phyloP scores from a whole-genome alignment of 2,113 vertebrate species.

The Alligator sinensis region DNA sequence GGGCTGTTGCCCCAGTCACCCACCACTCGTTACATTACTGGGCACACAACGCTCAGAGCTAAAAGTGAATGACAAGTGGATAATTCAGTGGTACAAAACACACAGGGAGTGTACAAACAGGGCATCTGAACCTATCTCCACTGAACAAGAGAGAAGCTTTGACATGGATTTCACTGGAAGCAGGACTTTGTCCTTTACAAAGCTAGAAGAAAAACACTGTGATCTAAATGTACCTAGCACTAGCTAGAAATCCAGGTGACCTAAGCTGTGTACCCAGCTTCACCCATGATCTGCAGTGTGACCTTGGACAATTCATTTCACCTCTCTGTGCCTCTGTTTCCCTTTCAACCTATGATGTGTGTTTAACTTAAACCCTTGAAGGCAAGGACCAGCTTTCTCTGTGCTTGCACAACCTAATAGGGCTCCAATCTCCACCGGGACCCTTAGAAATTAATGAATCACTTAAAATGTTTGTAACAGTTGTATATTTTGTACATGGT shows the following conservation, averaged over 20 bases:
- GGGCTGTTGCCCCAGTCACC: no score
- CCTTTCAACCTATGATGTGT: fast-evolving
- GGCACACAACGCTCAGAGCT: no score
- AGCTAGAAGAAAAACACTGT: not conserved
- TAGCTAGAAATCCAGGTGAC: not conserved
- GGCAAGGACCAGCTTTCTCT: fast-evolving
- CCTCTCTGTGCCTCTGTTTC: not conserved
- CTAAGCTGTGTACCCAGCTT: fast-evolving
- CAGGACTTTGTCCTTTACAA: not conserved
- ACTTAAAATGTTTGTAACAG: not conserved
- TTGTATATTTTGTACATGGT: not conserved
- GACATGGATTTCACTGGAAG: not conserved
- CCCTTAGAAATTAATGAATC: not conserved
- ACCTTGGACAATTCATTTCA: not conserved
- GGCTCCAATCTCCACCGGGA: not conserved
- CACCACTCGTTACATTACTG: no score
- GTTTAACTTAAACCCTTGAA: not conserved
- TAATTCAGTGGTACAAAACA: no score
- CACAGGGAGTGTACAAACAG: not conserved
- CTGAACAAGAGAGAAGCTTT: not conserved
- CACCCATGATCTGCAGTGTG: not conserved
- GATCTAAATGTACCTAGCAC: not conserved
- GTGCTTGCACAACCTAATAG: not conserved
- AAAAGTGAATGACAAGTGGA: no score
- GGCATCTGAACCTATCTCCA: not conserved